Evolutionary conservation across 1,140 invertebrate species (phyloP).

Genomic region (Dufourea novaeangliae): DNA sequence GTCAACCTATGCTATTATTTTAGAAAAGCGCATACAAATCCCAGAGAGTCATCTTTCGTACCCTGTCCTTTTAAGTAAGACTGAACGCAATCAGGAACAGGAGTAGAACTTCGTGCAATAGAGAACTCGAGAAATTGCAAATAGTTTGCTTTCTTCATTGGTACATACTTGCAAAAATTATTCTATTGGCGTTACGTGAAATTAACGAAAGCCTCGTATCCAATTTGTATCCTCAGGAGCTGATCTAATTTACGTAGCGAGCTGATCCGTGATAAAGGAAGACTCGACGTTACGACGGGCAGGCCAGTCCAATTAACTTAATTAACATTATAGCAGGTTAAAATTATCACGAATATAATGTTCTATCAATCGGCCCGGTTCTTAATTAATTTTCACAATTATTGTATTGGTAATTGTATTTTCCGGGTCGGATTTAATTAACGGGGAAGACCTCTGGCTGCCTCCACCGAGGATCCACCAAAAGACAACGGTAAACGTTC

Average conservation of each 20-base stretch:
- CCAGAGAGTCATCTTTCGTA: too few species aligned
- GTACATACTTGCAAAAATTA: not conserved
- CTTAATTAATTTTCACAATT: slow-evolving; percentile 41
- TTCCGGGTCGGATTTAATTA: slow-evolving; percentile 19
- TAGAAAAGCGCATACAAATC: too few species aligned
- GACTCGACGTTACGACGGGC: not conserved
- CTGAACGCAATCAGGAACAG: too few species aligned
- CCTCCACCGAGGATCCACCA: not conserved
- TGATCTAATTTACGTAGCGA: slow-evolving; percentile 27
- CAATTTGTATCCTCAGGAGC: slow-evolving; percentile 15
- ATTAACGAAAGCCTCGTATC: slow-evolving; percentile 20
- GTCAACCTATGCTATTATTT: too few species aligned
- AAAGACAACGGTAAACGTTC: slow-evolving; percentile 7
- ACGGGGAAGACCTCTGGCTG: not conserved
- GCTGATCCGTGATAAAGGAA: slow-evolving; percentile 18
- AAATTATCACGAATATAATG: slow-evolving; percentile 30
- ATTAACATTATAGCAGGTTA: slow-evolving; percentile 34
- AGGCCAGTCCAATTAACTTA: slow-evolving; percentile 25
- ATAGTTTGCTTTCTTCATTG: not conserved
- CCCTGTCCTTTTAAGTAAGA: too few species aligned
- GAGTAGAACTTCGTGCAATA: too few species aligned
- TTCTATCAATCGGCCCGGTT: not conserved
- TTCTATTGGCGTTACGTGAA: slow-evolving; percentile 27
- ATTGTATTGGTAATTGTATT: slow-evolving; percentile 33
- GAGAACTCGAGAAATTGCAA: not conserved